A percentile compares a stretch with the other conserved stretches of the same genome.
Evolutionary conservation across 2,797 vertebrate genomes (phyloP).

Genomic region (Amblyraja radiata): DNA sequence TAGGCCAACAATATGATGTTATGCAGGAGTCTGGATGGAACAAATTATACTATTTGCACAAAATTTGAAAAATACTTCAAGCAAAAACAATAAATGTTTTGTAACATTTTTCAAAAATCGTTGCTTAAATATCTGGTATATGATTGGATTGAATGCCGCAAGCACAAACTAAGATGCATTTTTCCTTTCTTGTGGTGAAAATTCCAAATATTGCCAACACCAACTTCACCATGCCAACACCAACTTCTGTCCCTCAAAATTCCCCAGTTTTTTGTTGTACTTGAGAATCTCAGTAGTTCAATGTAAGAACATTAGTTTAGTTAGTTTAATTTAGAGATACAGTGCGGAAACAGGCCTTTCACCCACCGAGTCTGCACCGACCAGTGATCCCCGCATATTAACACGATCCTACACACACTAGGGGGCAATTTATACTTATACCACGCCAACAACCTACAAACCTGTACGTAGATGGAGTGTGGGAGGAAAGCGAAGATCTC

Average conservation of each 20-base stretch:
- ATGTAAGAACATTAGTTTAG: background rate
- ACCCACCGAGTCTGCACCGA: too few species aligned
- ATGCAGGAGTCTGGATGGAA: background rate
- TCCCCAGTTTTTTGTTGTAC: background rate
- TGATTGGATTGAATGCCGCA: background rate
- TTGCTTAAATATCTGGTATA: background rate
- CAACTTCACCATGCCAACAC: background rate
- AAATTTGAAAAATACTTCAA: background rate
- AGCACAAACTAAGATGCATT: background rate
- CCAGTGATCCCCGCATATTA: too few species aligned
- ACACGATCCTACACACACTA: too few species aligned
- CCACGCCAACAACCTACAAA: too few species aligned
- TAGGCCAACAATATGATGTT: background rate
- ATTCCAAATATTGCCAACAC: background rate
- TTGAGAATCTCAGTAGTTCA: background rate
- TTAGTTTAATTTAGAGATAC: background rate
- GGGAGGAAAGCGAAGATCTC: too few species aligned
- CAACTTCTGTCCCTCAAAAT: too few species aligned
- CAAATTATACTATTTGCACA: background rate
- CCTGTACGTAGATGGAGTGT: too few species aligned
- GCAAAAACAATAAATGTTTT: background rate
- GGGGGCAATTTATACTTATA: too few species aligned
- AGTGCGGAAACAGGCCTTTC: too few species aligned
- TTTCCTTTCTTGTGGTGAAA: background rate
- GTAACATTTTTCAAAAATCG: background rate